Percentiles rank a stretch among this genome's conserved stretches.
Evolutionary conservation across 1,140 invertebrate genomes (phyloP).

Genomic region (Lepidurus couesii): DNA sequence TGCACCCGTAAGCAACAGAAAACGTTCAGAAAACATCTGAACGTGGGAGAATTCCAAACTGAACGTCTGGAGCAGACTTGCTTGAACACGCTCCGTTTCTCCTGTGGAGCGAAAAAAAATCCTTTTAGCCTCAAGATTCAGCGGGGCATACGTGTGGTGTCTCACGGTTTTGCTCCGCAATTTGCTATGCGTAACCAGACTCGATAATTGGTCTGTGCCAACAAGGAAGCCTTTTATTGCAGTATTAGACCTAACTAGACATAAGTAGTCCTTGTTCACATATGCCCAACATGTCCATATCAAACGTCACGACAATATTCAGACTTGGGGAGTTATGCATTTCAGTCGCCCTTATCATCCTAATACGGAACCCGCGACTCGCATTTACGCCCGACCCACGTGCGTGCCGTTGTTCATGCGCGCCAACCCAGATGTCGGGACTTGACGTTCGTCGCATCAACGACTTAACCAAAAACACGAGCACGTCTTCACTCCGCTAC

Average conservation of each 20-base stretch:
- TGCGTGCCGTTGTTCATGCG: not conserved
- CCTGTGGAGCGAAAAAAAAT: no score
- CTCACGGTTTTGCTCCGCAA: not conserved
- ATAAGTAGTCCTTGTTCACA: not conserved
- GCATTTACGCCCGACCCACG: not conserved
- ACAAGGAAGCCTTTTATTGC: not conserved
- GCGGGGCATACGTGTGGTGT: not conserved
- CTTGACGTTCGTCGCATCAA: not conserved
- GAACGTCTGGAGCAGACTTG: no score
- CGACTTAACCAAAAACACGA: no score
- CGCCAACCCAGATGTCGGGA: not conserved
- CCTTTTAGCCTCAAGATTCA: no score
- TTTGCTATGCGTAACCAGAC: not conserved
- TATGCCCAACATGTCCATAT: not conserved
- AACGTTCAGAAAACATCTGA: no score
- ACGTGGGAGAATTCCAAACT: no score
- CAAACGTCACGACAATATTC: not conserved
- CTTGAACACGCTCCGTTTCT: no score
- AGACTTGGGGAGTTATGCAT: not conserved
- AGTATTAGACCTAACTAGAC: not conserved
- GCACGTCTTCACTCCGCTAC: no score
- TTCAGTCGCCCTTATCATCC: not conserved
- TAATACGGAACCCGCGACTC: not conserved
- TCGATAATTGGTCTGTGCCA: not conserved
- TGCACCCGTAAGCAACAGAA: no score